Percentiles rank a stretch among this genome's conserved stretches.
Evolutionary conservation across 2,888 invertebrate species (phyloP).

Genomic region (Dryocosmus kuriphilus): DNA sequence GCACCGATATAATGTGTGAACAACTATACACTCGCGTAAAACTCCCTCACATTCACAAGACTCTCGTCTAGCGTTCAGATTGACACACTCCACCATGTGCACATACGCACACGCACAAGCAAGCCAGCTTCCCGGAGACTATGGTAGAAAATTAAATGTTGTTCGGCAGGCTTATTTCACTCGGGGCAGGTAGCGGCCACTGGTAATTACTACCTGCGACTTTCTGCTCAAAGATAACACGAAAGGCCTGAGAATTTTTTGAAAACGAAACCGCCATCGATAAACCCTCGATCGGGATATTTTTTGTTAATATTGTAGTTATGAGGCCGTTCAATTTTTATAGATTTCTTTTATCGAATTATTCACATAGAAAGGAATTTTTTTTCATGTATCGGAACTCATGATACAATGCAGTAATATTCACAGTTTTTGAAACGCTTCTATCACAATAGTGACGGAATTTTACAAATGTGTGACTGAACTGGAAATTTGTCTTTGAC

Average conservation of each 20-base stretch:
- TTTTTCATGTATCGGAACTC: too few relatives aligned
- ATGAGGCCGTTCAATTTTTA: not conserved
- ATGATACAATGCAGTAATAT: too few relatives aligned
- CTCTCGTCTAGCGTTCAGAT: conserved; percentile 26
- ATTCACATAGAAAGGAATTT: too few relatives aligned
- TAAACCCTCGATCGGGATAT: conserved; percentile 29
- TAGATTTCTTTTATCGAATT: not conserved
- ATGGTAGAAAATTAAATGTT: conserved; percentile 76
- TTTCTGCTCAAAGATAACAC: conserved; percentile 68
- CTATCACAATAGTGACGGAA: too few relatives aligned
- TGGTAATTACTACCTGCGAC: conserved; percentile 77
- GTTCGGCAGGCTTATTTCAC: conserved; percentile 75
- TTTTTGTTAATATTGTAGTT: not conserved
- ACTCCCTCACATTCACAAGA: not conserved
- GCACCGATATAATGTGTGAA: conserved; percentile 52
- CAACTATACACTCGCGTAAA: not conserved
- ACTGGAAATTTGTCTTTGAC: too few relatives aligned
- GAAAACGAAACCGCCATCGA: conserved; percentile 63
- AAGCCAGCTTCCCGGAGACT: conserved; percentile 39
- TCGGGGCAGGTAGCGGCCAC: conserved; percentile 77
- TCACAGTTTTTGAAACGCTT: too few relatives aligned
- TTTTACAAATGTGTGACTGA: too few relatives aligned
- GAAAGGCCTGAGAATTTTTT: conserved; percentile 66
- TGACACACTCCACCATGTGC: too few relatives aligned
- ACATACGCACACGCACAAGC: conserved; percentile 43